Base-by-base conservation (phyloP, 2,888 invertebrate genomes). In the Drosophila longiperda region DNA sequence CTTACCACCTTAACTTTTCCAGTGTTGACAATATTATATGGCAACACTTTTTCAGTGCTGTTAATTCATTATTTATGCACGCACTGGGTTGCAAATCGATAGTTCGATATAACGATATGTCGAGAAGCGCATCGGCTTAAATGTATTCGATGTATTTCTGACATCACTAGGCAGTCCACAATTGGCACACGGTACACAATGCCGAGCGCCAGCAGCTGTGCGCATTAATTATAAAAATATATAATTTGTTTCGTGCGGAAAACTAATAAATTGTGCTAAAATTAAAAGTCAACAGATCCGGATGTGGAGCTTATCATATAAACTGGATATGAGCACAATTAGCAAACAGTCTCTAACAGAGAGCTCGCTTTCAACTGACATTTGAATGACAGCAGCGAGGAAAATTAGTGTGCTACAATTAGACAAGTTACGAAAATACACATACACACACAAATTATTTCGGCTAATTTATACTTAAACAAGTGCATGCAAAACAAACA, bases 141-240 rank as follows among this genome's bases (percentile, higher is more conserved):
- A 67, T 78, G 48, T 29, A 29, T 38, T 62, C 54, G 48, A 73
- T 66, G 48, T 29, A 36, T 42, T 38, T 8, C 42, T 40, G 9
- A 40, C 49, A 61, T 61, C 57, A 42, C 60, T 36, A 58, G 48
- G 32, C 38, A 80, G 77, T 77, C 54, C 20, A 12, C 50, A 66
- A 73, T 82, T 78, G 78, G 78, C 82, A 78, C 78, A 78, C 78
- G 73, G 78, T 81, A 73, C 82, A 66, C 68, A 66, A 83, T 87
- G 87, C 59, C 60, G 66, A 67, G 81, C 67, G 84, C 71, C 59
- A 83, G 81, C 89, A 88, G 89, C 87, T 83, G 83, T 89, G 87
- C 81, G 69, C 71, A 89, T 73, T 89, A 86, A 83, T 89, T 83
- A 67, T 54, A 70, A 83, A 81, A 66, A 71, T 59, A 76, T 76